Conservation (phyloP, 2,888 invertebrate genomes). For the Neoascia interrupta region DNA sequence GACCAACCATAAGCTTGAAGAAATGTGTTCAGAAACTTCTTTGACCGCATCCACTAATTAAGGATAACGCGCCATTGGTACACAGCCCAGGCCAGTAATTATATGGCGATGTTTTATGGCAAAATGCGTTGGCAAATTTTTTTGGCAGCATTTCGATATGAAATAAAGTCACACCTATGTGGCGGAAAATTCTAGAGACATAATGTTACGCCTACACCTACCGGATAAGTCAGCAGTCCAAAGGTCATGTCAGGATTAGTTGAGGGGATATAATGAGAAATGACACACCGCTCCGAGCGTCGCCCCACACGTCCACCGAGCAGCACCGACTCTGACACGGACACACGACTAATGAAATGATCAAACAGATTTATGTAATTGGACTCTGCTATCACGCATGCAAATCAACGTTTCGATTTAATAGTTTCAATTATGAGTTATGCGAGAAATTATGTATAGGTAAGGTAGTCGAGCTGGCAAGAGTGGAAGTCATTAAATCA, state of each 20-base stretch:
- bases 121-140: slow-evolving; percentile 39
- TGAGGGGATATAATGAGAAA: slow-evolving; percentile 45
- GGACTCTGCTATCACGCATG: slow-evolving; percentile 52
- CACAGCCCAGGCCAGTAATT: slow-evolving; percentile 37
- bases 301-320: background rate
- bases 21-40: slow-evolving; percentile 11
- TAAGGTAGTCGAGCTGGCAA: slow-evolving; percentile 1
- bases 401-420: slow-evolving; percentile 67
- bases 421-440: slow-evolving; percentile 69
- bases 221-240: slow-evolving; percentile 22
- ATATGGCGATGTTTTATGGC: slow-evolving; percentile 52
- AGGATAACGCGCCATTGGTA: slow-evolving; percentile 34
- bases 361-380: slow-evolving; percentile 68
- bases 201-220: slow-evolving; percentile 22
- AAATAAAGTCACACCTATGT: slow-evolving; percentile 45
- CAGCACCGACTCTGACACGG: slow-evolving; percentile 3
- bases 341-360: slow-evolving; percentile 55
- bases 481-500: slow-evolving; percentile 63
- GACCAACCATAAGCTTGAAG: slow-evolving; percentile 26
- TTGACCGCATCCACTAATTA: slow-evolving; percentile 47
- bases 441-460: slow-evolving; percentile 51
- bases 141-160: slow-evolving; percentile 40
- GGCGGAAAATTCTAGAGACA: slow-evolving; percentile 20
- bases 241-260: slow-evolving; percentile 56
- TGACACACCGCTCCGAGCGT: slow-evolving; percentile 6